Evolutionary conservation across 2,113 vertebrate genomes (phyloP), one percentile per base, ranked within the genome.

Genomic region (Calyptommatus sinebrachiatus): DNA sequence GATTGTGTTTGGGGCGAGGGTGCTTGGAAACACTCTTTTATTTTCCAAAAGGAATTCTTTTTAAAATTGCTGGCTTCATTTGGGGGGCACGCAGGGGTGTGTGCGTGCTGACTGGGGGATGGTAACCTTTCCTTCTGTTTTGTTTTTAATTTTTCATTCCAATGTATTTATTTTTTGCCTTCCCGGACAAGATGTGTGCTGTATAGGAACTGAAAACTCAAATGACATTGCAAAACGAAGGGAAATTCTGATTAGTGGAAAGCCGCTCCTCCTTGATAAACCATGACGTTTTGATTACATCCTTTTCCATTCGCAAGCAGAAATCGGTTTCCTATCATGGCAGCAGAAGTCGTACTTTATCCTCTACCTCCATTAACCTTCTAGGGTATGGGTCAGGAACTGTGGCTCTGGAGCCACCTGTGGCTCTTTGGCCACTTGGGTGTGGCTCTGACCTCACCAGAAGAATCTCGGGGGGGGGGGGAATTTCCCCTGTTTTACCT

Each of bases 81-180:
- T 35, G 86, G 53, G n/a, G 79, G 91, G 90, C 93, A 85, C 91
- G 71, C 83, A 89, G 61, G 21, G 84, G 83, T 83, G 84, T 91
- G 35, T 41, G 88, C 88, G 35, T 41, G 88, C 88, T 89, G 84
- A 85, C 89, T 91, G 90, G 92, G 84, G 89, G 87, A 90, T 94
- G 93, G 90, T 94, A 93, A 90, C 93, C 89, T 87, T 90, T 90
- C 88, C 92, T 88, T 41, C 88, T 89, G 85, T 86, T 29, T 88
- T 89, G 84, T 90, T 87, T 93, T 91, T 91, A 85, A 80, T 88
- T 94, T 57, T 93, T 91, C 93, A 95, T 96, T 94, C 94, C 94
- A 92, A 93, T 94, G 76, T 96, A 96, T 96, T 96, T 96, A 94
- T 96, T 96, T 91, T 91, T 83, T 41, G n/a, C 90, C 91, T 88